These are phyloP conservation scores for Corythaixoides concolor DNA, from an alignment of 2,113 vertebrate species.

Conservation along the genomic window DNA sequence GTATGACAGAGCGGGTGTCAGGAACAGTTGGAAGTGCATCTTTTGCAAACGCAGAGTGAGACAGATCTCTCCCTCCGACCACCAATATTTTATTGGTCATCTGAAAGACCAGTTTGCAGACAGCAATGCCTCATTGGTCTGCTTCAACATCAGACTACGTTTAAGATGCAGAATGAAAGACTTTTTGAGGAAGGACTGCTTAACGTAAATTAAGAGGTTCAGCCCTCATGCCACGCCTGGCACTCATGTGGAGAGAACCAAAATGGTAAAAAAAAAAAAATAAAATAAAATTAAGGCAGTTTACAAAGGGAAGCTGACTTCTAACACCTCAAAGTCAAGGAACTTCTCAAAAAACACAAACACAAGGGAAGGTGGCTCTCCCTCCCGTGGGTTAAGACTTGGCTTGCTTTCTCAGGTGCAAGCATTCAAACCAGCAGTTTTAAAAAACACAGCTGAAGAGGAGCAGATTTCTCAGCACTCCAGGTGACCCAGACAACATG, in stretches of 20 bases:
- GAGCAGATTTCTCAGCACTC: constrained; percentile 59
- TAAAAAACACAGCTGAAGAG: constrained; percentile 14
- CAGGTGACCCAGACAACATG: constrained; percentile 57
- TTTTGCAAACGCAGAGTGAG: background rate
- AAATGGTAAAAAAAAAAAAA: background rate
- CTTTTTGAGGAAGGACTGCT: background rate
- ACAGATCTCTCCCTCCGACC: background rate
- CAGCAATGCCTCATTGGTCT: background rate
- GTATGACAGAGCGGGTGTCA: background rate
- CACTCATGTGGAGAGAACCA: constrained; percentile 50
- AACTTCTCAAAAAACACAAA: constrained; percentile 38
- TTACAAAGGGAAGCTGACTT: constrained; percentile 54
- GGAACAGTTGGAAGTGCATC: background rate
- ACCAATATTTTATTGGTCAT: background rate
- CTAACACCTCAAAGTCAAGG: constrained; percentile 35
- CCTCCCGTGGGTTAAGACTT: constrained; percentile 50
- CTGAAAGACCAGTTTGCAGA: background rate
- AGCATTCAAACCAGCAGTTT: constrained; percentile 40
- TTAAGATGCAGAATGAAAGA: constrained; percentile 28
- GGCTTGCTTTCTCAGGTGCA: background rate
- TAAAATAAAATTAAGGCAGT: constrained; percentile 49
- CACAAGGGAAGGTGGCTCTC: background rate
- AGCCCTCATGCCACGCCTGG: constrained; percentile 32
- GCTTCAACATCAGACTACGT: background rate
- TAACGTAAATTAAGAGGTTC: constrained; percentile 13